A percentile compares a stretch with the other conserved stretches of the same genome.
These are phyloP conservation scores for Chionoecetes opilio DNA, from an alignment of 1,140 invertebrate species.

Conservation along the genomic window DNA sequence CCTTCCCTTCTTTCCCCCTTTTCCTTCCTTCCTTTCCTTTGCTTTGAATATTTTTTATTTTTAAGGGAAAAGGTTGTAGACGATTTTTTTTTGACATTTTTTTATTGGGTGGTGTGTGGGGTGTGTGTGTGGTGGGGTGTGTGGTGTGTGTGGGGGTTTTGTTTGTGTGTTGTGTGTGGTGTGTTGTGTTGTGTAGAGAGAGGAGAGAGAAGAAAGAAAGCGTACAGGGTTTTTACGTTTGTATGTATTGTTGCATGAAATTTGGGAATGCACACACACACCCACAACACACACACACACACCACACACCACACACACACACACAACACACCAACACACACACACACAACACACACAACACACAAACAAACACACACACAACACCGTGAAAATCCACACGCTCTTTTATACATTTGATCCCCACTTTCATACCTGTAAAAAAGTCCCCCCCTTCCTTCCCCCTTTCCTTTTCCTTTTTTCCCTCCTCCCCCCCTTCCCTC, in stretches of 20 bases:
- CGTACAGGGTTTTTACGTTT: not conserved
- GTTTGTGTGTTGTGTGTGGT: no score
- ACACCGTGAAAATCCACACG: not conserved
- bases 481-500: not conserved
- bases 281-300: not conserved
- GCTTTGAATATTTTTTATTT: no score
- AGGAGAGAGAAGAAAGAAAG: no score
- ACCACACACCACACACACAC: slow-evolving; percentile 11
- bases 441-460: no score
- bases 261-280: not conserved
- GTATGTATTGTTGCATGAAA: slow-evolving; percentile 1
- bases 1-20: not conserved
- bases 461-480: not conserved
- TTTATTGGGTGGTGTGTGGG: no score
- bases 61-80: no score
- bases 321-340: slow-evolving; percentile 7
- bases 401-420: not conserved
- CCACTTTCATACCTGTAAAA: slow-evolving; percentile 4
- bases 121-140: no score
- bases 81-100: no score
- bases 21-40: slow-evolving; percentile 4
- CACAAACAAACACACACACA: slow-evolving; percentile 6
- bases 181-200: no score
- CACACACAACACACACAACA: slow-evolving; percentile 28
- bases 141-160: no score